Conservation (phyloP, 2,797 vertebrate species). For the Lacerta bilineata region DNA sequence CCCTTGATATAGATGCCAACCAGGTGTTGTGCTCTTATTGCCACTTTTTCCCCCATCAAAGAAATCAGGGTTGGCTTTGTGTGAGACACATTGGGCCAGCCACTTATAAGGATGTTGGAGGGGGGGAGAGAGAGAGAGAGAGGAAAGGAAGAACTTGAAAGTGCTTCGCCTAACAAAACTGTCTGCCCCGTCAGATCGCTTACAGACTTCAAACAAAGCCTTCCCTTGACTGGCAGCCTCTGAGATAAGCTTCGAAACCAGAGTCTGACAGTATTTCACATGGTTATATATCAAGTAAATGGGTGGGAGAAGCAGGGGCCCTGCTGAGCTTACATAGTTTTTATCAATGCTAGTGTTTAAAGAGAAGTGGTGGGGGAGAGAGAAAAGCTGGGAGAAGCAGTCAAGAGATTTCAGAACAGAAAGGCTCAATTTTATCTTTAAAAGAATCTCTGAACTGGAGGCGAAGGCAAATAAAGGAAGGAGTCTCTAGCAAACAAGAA, state of each 20-base stretch:
- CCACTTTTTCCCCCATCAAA: constrained; percentile 50
- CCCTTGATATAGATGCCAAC: constrained; percentile 30
- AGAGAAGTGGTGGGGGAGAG: constrained; percentile 36
- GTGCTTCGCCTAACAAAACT: constrained; percentile 56
- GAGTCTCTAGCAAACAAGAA: constrained; percentile 45
- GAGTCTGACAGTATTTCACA: constrained; percentile 73
- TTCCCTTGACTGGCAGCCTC: constrained; percentile 71
- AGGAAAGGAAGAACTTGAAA: constrained; percentile 67
- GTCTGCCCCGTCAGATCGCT: constrained; percentile 62
- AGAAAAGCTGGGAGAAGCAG: constrained; percentile 59
- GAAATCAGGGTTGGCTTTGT: constrained; percentile 51
- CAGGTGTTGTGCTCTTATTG: constrained; percentile 63
- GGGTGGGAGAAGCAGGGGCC: constrained; percentile 61
- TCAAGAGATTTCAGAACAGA: constrained; percentile 58
- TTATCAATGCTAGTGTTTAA: constrained; percentile 70
- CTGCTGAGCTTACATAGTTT: constrained; percentile 62
- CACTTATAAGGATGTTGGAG: constrained; percentile 44
- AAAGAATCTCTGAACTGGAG: constrained; percentile 58
- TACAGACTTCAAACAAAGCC: constrained; percentile 73
- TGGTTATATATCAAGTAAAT: constrained; percentile 64
- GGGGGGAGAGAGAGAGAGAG: neutral
- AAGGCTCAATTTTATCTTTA: constrained; percentile 66
- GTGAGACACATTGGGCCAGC: constrained; percentile 41
- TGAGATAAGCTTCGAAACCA: constrained; percentile 74
- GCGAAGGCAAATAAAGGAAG: constrained; percentile 27